Evolutionary conservation across 2,797 vertebrate species (phyloP).

Genomic region (Falco peregrinus): DNA sequence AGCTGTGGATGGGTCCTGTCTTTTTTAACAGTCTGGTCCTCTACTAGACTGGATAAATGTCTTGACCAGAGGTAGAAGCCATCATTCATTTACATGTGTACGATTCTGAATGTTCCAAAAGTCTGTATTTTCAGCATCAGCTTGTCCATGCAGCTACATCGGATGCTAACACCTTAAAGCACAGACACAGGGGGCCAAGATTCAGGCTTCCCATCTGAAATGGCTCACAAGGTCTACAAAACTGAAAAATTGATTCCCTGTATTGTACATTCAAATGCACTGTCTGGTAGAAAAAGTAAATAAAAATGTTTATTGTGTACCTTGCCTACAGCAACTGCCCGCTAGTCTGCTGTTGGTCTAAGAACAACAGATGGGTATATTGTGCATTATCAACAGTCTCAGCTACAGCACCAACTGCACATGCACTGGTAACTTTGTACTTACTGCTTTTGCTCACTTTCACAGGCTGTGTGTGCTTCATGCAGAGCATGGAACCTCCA

Average conservation of each 20-base stretch:
- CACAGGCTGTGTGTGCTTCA: fast-evolving
- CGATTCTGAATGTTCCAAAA: neutral
- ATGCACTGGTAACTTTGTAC: neutral
- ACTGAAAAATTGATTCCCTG: neutral
- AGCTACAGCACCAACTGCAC: neutral
- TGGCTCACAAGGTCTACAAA: neutral
- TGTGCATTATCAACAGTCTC: neutral
- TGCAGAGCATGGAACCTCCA: fast-evolving
- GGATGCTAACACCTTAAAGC: neutral
- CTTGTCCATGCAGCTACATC: neutral
- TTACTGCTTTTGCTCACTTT: neutral
- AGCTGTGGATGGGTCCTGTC: neutral
- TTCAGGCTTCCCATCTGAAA: neutral
- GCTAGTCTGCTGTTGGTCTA: neutral
- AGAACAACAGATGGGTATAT: neutral
- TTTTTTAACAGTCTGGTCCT: neutral
- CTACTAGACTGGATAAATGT: neutral
- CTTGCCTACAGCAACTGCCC: neutral
- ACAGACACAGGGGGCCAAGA: neutral
- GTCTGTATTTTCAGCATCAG: neutral
- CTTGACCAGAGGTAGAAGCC: neutral
- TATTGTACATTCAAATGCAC: neutral
- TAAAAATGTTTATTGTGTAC: neutral
- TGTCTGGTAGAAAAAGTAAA: neutral
- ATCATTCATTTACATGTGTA: neutral